Evolutionary conservation across 2,797 vertebrate genomes (phyloP).

Genomic region (Sebastes itinus): DNA sequence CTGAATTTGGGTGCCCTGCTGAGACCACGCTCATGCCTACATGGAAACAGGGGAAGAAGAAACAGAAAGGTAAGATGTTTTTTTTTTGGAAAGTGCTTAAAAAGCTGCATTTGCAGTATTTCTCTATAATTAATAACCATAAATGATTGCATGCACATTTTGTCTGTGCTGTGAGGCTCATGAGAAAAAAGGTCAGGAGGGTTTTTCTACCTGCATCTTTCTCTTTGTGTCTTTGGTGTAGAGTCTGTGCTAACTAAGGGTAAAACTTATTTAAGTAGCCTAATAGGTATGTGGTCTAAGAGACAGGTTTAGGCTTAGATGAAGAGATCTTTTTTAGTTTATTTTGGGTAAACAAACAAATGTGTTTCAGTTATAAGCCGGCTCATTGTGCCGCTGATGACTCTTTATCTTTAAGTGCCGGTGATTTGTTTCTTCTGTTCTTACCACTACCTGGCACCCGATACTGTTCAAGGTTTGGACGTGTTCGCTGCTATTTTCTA

Average conservation of each 20-base stretch:
- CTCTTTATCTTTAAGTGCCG: no score
- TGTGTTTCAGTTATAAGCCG: no score
- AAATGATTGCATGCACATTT: background rate
- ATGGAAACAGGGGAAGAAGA: slow-evolving; percentile 19
- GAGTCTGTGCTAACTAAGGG: background rate
- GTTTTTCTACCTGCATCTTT: background rate
- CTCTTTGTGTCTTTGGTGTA: background rate
- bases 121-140: background rate
- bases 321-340: no score
- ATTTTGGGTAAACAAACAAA: no score
- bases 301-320: no score
- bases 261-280: no score
- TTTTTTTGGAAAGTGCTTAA: background rate
- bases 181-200: background rate
- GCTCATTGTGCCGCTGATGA: no score
- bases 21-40: background rate
- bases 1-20: background rate
- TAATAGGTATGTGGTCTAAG: no score
- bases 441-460: no score
- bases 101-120: background rate
- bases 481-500: no score
- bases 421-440: no score
- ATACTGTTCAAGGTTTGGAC: no score
- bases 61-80: slow-evolving; percentile 54
- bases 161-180: background rate